Evolutionary conservation across 2,113 vertebrate genomes (phyloP).

Genomic region (Phyllopteryx taeniolatus): DNA sequence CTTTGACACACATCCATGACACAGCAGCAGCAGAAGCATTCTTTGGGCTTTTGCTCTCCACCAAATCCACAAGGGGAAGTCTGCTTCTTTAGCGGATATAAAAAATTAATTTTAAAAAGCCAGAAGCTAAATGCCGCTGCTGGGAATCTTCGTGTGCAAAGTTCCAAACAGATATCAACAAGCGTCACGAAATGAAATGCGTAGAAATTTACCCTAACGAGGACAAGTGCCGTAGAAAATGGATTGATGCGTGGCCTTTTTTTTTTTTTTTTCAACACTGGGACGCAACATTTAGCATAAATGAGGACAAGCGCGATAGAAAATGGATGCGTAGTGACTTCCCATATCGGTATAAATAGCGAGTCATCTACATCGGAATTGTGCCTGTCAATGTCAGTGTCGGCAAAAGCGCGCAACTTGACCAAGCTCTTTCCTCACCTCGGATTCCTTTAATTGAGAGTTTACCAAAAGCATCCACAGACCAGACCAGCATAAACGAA

Average conservation of each 20-base stretch:
- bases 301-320: too few relatives aligned
- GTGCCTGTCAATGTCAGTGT: too few relatives aligned
- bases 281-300: too few relatives aligned
- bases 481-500: not conserved
- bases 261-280: too few relatives aligned
- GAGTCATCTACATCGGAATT: too few relatives aligned
- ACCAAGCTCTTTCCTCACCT: not conserved
- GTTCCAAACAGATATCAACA: not conserved
- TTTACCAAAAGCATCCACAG: not conserved
- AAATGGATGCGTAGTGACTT: too few relatives aligned
- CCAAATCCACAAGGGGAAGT: not conserved
- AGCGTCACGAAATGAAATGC: not conserved
- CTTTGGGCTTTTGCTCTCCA: not conserved
- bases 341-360: too few relatives aligned
- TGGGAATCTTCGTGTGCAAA: not conserved
- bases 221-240: not conserved
- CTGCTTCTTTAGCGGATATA: not conserved
- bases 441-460: not conserved
- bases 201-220: not conserved
- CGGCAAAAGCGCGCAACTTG: not conserved
- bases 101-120: not conserved
- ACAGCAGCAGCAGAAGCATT: not conserved
- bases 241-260: too few relatives aligned
- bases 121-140: not conserved
- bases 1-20: conserved; percentile 1